Conservation (phyloP, 2,888 invertebrate genomes). For the Saturnia japonica region DNA sequence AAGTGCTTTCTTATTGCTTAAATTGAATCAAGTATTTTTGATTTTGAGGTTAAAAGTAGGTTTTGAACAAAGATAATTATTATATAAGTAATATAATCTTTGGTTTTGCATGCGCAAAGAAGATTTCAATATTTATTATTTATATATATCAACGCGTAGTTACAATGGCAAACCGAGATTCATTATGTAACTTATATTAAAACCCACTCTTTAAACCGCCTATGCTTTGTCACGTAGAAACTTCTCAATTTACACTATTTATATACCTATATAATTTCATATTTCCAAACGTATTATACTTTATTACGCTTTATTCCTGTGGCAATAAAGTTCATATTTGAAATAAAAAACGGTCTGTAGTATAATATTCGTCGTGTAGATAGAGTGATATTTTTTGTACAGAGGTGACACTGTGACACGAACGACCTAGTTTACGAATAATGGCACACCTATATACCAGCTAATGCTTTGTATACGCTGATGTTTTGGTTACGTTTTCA, state of each 20-base stretch:
- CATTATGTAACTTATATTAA: conserved; percentile 8
- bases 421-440: conserved; percentile 9
- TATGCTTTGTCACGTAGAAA: conserved; percentile 30
- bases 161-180: conserved; percentile 12
- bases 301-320: neutral
- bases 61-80: no score
- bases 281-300: neutral
- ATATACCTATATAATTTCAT: conserved; percentile 24
- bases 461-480: neutral
- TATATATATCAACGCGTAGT: neutral
- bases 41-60: no score
- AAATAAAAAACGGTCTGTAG: conserved; percentile 16
- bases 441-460: neutral
- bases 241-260: conserved; percentile 45
- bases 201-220: conserved; percentile 25
- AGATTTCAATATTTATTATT: neutral
- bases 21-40: no score
- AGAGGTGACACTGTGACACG: conserved; percentile 3
- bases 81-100: no score
- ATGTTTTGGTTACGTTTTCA: neutral
- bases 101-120: neutral
- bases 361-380: conserved; percentile 20
- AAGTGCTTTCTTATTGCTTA: no score
- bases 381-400: conserved; percentile 24
- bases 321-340: neutral